Conservation (phyloP, 2,888 invertebrate species). For the Itoplectis maculator region DNA sequence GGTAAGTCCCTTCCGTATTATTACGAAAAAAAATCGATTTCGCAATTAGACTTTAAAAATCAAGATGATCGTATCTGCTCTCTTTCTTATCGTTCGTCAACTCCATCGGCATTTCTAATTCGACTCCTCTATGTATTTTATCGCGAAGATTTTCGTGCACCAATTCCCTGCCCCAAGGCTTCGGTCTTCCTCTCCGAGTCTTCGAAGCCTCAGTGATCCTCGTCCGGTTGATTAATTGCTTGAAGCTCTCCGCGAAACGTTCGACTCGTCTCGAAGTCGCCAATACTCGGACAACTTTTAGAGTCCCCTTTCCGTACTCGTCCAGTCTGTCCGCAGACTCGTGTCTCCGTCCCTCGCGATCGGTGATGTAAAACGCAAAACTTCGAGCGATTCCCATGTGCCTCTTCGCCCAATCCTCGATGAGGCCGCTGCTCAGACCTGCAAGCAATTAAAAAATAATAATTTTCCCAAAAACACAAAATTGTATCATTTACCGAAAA, state of each 20-base stretch:
- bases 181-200: constrained; percentile 6
- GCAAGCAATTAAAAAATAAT: neutral
- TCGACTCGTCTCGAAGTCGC: constrained; percentile 51
- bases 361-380: constrained; percentile 57
- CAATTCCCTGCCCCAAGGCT: constrained; percentile 57
- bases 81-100: constrained; percentile 8
- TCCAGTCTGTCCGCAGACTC: constrained; percentile 14
- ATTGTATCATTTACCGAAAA: constrained; percentile 45
- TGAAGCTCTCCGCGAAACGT: constrained; percentile 48
- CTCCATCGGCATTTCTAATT: constrained; percentile 60
- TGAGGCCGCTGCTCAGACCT: constrained; percentile 57
- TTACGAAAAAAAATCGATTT: neutral
- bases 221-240: constrained; percentile 56
- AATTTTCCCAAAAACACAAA: neutral
- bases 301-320: constrained; percentile 54
- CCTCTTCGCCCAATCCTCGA: constrained; percentile 61
- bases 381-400: constrained; percentile 60
- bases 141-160: constrained; percentile 46
- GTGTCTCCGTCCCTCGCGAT: neutral
- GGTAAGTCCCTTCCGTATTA: too few relatives aligned
- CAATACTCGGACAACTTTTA: constrained; percentile 52
- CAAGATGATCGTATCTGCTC: constrained; percentile 41
- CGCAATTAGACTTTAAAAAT: neutral
- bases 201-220: neutral
- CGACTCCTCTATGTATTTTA: constrained; percentile 58